phyloP scores from a whole-genome alignment of 2,797 vertebrate species.

The Chelidonichthys spinosus region DNA sequence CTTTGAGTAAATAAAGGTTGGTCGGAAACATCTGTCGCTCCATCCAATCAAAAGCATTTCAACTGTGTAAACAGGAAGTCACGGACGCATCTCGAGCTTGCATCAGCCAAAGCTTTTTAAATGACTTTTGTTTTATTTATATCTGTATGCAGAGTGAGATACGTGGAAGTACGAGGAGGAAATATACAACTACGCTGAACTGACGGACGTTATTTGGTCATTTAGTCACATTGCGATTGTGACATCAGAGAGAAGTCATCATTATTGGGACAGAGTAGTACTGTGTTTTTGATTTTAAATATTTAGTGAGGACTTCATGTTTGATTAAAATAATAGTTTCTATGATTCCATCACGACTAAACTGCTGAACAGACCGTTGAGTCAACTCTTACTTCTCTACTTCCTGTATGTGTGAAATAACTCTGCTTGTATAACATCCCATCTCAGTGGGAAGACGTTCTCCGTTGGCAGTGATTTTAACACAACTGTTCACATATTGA shows the following conservation, averaged over 20 bases:
- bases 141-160: background rate
- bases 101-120: background rate
- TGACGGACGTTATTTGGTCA: background rate
- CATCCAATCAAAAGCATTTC: background rate
- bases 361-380: constrained; percentile 12
- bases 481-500: constrained; percentile 8
- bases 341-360: constrained; percentile 1
- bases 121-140: background rate
- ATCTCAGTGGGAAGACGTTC: constrained; percentile 22
- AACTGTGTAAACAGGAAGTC: background rate
- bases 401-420: constrained; percentile 6
- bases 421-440: constrained; percentile 7
- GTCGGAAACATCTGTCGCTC: background rate
- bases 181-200: background rate
- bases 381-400: constrained; percentile 1
- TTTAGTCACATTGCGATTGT: no score
- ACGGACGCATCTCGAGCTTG: background rate
- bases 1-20: background rate
- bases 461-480: constrained; percentile 14
- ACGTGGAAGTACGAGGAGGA: no score
- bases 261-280: no score
- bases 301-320: background rate
- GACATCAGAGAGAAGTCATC: no score
- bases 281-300: background rate
- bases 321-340: background rate